Evolutionary conservation across 2,113 vertebrate genomes (phyloP).

Genomic region (Turdus rufiventris): DNA sequence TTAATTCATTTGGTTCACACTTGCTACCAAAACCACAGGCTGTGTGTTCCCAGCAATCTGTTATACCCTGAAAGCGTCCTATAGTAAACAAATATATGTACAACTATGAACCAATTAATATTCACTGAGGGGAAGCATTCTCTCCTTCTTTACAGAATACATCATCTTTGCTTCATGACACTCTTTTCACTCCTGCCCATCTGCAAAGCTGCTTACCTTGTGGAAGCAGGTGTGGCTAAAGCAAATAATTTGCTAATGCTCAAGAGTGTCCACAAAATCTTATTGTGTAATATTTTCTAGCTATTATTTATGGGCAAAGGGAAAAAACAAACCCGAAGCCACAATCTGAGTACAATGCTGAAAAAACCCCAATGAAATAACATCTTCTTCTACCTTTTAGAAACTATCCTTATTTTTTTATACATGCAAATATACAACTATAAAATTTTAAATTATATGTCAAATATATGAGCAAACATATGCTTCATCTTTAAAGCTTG

Average conservation of each 20-base stretch:
- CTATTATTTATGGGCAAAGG: background rate
- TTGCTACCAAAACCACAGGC: background rate
- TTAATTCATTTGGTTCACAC: background rate
- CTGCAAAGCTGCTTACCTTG: background rate
- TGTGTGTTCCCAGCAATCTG: background rate
- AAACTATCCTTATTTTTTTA: background rate
- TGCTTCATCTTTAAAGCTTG: background rate
- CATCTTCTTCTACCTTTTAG: background rate
- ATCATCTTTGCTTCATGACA: background rate
- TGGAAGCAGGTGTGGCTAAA: background rate
- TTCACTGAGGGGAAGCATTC: background rate
- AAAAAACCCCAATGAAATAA: background rate
- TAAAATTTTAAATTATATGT: background rate
- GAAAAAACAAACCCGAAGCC: background rate
- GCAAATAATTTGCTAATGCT: background rate
- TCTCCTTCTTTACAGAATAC: background rate
- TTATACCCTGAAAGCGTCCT: background rate
- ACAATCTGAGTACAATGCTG: background rate
- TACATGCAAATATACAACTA: background rate
- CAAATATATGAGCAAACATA: background rate
- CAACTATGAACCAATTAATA: background rate
- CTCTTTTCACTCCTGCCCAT: background rate
- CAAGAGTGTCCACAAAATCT: background rate
- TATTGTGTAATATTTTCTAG: background rate
- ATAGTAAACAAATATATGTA: background rate